Evolutionary conservation across 2,888 invertebrate species (phyloP), one percentile per base, ranked within the genome.

Genomic region (Drosophila kambysellisi): DNA sequence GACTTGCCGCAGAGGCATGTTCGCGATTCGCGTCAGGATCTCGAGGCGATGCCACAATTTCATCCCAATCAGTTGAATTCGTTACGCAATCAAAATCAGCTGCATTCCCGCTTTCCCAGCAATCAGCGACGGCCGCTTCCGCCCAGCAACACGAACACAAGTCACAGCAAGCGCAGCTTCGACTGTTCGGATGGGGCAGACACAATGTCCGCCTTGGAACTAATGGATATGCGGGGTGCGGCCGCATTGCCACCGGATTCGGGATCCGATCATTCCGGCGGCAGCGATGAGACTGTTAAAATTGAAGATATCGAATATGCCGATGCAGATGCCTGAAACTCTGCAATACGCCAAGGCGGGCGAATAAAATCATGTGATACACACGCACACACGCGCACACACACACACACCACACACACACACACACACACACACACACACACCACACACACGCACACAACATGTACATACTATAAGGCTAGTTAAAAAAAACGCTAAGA

Each of bases 181-280:
- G 70, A 79, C 56, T 81, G 76, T 54, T 20, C 74, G 41, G 89
- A 90, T 17, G 87, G 90, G 0, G 83, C 80, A 2, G 87, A 79
- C 32, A 88, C 73, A n/a, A 11, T 83, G 58, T 74, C 81, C 12
- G 82, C 86, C 54, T 88, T 89, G 88, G 86, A 89, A 25, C 88
- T 74, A 32, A 72, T 90, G 84, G 91, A 90, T 72, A 82, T 88
- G 88, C 79, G 88, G n/a, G 82, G 82, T 5, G 81, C 81, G 20
- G 50, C 69, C 17, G 81, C 70, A 46, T 51, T 46, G 70, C 80
- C 65, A 77, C 87, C 58, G 58, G 92, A 92, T 77, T 83, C 89
- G 3, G 88, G 91, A n/a, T 93, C 93, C 15, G 88, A 93, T 90
- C 93, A 93, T 88, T 93, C 93, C 25, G 93, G 93, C 52, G 93